A percentile compares a stretch with the other conserved stretches of the same genome.
Evolutionary conservation across 2,113 vertebrate species (phyloP).

Genomic region (Atrichornis clamosus): DNA sequence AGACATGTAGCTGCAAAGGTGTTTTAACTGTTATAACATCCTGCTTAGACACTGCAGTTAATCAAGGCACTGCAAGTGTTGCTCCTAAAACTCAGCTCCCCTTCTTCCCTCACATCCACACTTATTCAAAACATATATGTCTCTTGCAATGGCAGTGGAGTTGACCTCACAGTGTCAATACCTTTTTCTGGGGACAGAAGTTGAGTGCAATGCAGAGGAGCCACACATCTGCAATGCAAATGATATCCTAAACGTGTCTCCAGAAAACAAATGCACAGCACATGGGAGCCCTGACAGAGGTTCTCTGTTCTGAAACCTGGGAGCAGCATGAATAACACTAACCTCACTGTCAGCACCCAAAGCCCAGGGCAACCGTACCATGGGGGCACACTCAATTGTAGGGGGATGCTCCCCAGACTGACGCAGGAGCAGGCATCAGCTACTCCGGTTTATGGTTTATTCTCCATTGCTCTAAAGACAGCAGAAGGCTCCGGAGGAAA

Average conservation of each 20-base stretch:
- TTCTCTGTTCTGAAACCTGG: background rate
- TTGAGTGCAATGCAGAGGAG: background rate
- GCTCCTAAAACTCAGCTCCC: background rate
- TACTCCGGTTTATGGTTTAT: background rate
- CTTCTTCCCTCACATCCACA: background rate
- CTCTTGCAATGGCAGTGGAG: background rate
- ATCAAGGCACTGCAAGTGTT: background rate
- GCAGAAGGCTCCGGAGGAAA: accelerated
- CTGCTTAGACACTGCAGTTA: background rate
- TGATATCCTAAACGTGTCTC: accelerated
- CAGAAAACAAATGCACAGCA: background rate
- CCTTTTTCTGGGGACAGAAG: background rate
- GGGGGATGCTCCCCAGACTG: background rate
- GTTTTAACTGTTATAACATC: background rate
- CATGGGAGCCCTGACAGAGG: background rate
- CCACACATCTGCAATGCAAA: background rate
- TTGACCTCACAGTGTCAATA: background rate
- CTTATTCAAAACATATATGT: background rate
- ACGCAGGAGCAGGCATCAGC: background rate
- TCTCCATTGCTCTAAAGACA: background rate
- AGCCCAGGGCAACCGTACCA: accelerated
- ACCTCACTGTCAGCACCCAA: background rate
- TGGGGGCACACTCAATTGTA: background rate
- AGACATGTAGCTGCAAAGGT: background rate
- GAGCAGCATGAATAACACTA: background rate